Base-by-base conservation (phyloP, 2,797 vertebrate species). In the Xenopus petersii region DNA sequence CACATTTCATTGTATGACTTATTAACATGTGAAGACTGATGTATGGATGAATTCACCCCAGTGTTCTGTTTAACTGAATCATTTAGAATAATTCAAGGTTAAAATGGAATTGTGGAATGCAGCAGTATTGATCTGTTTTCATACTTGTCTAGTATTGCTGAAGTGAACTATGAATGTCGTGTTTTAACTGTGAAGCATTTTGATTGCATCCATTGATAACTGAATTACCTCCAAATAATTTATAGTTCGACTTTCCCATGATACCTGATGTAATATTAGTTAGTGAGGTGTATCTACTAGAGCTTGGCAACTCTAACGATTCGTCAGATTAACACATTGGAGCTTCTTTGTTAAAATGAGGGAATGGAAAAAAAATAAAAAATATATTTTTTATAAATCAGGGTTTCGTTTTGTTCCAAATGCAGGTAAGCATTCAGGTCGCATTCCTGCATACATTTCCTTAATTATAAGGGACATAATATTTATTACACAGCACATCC, bases 311-410 rank as follows among this genome's bases (percentile, higher is more conserved):
- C 36, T 42, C 36, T 42, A 84, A 85, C 86, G 84, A 87, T 87
- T 85, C 87, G 88, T 83, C 88, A 85, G 84, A 82, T 82, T 87
- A 86, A 81, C 83, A 71, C 72, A 84, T 83, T 79, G 82, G 12
- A 0, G 8, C 49, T 51, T 12, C 15, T 51, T 12, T 51, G 49
- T 51, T 2, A 42, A 42, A 42, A 42, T 51, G 26, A 15, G 49
- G 4, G 49, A 15, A 4, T 12, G 49, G 0, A 4, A 51, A 12
- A 51, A 51, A 9, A 21, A 21, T 21, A 21, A 12, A 51, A 51
- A 51, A 51, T 12, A 51, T 2, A 12, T 12, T 4, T 12, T 4
- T 15, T 1, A 51, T 15, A 51, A 51, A 51, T 12, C 2, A 10
- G 15, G 11, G 15, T 12, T 60, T 56, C 64, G 9, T 71, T 30